A percentile compares a stretch with the other conserved stretches of the same genome.
These are phyloP conservation scores for Ageneiosus marmoratus DNA, from an alignment of 2,113 vertebrate genomes.

Conservation along the genomic window DNA sequence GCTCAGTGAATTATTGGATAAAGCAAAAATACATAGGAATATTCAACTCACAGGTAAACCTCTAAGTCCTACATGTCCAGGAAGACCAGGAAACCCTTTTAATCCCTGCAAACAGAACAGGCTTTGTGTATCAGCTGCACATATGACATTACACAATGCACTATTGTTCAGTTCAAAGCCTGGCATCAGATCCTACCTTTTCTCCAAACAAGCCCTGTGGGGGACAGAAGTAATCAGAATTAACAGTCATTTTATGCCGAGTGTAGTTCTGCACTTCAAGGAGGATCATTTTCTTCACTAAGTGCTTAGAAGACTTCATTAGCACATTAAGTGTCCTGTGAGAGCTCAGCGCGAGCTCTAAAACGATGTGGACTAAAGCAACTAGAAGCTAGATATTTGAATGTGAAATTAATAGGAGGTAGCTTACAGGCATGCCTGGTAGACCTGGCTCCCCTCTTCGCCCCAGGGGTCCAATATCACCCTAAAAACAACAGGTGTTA, in stretches of 20 bases:
- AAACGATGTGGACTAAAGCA: too few species aligned
- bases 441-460: slow-evolving; percentile 67
- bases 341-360: background rate
- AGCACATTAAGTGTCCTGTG: background rate
- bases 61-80: slow-evolving; percentile 62
- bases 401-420: background rate
- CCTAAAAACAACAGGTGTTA: slow-evolving; percentile 61
- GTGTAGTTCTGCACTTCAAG: too few species aligned
- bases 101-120: slow-evolving; percentile 68
- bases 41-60: slow-evolving; percentile 74
- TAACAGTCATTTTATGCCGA: background rate
- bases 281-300: background rate
- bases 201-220: slow-evolving; percentile 74
- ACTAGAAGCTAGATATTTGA: too few species aligned
- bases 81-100: slow-evolving; percentile 73
- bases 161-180: background rate
- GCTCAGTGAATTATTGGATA: background rate
- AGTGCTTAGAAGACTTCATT: slow-evolving; percentile 28
- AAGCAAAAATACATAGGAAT: background rate
- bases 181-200: slow-evolving; percentile 78
- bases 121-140: background rate
- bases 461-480: slow-evolving; percentile 70
- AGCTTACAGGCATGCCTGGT: slow-evolving; percentile 74
- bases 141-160: background rate
- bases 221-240: slow-evolving; percentile 48